Percentiles rank a stretch among this genome's conserved stretches.
Conservation (phyloP, 1,140 invertebrate genomes). For the Ceratitis capitata region DNA sequence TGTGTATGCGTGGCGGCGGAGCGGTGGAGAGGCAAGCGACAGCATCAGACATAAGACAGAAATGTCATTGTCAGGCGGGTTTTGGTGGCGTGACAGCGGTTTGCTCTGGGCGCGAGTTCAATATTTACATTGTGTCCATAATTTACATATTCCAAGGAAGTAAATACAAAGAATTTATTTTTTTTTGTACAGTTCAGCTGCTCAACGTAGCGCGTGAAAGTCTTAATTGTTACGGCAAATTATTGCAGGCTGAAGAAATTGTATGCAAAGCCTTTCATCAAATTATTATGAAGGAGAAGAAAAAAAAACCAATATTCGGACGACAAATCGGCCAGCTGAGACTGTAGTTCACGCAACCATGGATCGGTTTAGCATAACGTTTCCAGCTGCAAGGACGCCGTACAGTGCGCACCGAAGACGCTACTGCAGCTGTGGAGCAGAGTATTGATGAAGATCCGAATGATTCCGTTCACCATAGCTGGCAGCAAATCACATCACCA, state of each 20-base stretch:
- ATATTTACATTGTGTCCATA: neutral
- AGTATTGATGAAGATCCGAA: too few relatives aligned
- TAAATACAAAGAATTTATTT: neutral
- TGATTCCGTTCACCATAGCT: too few relatives aligned
- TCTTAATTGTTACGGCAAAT: neutral
- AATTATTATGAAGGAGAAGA: too few relatives aligned
- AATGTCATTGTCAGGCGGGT: neutral
- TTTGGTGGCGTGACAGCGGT: neutral
- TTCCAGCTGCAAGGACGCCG: too few relatives aligned
- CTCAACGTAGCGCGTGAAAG: neutral
- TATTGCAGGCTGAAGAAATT: neutral
- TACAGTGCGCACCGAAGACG: too few relatives aligned
- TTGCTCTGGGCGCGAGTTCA: neutral
- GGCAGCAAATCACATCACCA: too few relatives aligned
- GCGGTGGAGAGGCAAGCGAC: neutral
- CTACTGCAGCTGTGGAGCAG: too few relatives aligned
- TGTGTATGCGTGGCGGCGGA: neutral
- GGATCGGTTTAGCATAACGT: too few relatives aligned
- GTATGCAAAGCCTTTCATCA: too few relatives aligned
- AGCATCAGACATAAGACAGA: neutral
- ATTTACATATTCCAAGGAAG: slow-evolving; percentile 1
- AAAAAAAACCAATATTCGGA: too few relatives aligned
- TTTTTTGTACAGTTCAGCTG: neutral
- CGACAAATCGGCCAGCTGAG: too few relatives aligned
- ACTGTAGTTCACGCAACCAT: too few relatives aligned